Evolutionary conservation across 2,113 vertebrate species (phyloP).

Genomic region (Microcebus lehilahytsara): DNA sequence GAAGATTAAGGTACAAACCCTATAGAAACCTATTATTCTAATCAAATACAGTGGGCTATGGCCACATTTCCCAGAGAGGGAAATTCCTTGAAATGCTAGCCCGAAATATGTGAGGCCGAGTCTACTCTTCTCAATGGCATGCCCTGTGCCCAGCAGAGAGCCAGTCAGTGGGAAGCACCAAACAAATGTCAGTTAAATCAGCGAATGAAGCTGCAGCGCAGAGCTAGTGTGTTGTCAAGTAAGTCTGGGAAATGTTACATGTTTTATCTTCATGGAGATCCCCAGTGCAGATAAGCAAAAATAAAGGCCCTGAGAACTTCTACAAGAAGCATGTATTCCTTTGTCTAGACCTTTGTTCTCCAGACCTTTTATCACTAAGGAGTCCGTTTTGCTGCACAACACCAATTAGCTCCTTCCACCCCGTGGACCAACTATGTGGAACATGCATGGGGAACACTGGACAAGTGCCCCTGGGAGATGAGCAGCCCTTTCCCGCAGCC

Average conservation of each 20-base stretch:
- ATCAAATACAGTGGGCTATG: neutral
- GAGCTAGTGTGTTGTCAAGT: neutral
- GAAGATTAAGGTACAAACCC: neutral
- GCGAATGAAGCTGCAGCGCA: rapidly evolving
- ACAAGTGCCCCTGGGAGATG: neutral
- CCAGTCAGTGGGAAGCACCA: neutral
- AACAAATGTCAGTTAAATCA: neutral
- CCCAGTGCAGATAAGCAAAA: neutral
- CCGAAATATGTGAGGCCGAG: neutral
- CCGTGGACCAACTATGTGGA: too few species aligned
- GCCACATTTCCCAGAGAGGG: neutral
- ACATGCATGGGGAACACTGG: rapidly evolving
- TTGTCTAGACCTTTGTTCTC: neutral
- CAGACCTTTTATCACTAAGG: neutral
- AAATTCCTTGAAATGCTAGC: neutral
- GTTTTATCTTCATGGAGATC: neutral
- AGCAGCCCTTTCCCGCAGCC: neutral
- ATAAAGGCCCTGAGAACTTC: neutral
- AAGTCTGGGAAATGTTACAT: neutral
- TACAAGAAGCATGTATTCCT: neutral
- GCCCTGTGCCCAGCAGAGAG: neutral
- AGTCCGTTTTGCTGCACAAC: neutral
- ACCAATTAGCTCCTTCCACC: neutral
- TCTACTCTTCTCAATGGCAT: neutral
- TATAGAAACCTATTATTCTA: neutral